Percentiles rank a stretch among this genome's conserved stretches.
Evolutionary conservation across 2,113 vertebrate species (phyloP).

Genomic region (Chlamydotis undulata): DNA sequence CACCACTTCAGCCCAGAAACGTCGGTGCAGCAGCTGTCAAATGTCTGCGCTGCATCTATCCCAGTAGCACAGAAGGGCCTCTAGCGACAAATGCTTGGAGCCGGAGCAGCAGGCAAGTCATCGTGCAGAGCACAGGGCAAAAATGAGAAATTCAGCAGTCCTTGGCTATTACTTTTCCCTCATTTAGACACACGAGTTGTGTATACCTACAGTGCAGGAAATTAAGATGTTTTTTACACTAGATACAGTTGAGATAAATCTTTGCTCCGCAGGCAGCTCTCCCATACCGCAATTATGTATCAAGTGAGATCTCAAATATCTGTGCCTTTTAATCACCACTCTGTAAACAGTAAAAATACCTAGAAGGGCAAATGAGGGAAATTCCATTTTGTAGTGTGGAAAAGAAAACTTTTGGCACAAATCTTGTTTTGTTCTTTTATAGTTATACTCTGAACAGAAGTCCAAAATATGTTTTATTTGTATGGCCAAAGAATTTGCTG

Average conservation of each 20-base stretch:
- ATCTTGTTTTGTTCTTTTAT: not conserved
- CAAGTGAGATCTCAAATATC: not conserved
- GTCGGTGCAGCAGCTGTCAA: not conserved
- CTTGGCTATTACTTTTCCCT: not conserved
- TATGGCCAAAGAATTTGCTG: not conserved
- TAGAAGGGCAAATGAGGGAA: not conserved
- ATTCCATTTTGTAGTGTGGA: not conserved
- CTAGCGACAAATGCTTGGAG: rapidly evolving
- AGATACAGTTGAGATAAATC: not conserved
- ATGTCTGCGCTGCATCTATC: not conserved
- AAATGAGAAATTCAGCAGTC: not conserved
- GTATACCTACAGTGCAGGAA: not conserved
- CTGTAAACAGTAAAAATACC: not conserved
- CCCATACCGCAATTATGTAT: not conserved
- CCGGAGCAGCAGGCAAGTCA: rapidly evolving
- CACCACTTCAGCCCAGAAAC: not conserved
- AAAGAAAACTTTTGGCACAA: not conserved
- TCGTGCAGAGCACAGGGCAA: not conserved
- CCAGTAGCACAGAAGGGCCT: not conserved
- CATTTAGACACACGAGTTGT: not conserved
- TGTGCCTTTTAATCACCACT: not conserved
- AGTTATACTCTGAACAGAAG: not conserved
- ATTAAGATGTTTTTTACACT: not conserved
- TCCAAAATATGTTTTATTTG: not conserved
- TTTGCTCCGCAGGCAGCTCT: not conserved